These are phyloP conservation scores for Anodontia alba DNA, from an alignment of 2,888 invertebrate genomes.

Conservation along the genomic window DNA sequence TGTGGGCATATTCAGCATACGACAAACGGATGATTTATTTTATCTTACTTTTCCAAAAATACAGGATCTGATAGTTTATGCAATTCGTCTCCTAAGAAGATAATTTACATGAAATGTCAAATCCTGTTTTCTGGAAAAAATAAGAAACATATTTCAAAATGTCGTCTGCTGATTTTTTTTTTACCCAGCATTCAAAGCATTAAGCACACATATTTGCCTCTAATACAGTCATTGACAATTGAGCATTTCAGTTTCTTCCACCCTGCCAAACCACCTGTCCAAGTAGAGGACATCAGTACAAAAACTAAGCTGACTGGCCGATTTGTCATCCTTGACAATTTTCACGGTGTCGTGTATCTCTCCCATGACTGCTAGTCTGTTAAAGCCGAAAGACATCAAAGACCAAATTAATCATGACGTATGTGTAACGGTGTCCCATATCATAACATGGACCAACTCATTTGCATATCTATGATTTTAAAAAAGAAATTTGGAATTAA, in stretches of 20 bases:
- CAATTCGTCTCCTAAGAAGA: no score
- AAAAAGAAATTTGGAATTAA: slow-evolving; percentile 14
- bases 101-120: no score
- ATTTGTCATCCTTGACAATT: slow-evolving; percentile 23
- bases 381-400: slow-evolving; percentile 11
- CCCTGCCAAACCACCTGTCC: slow-evolving; percentile 46
- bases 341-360: slow-evolving; percentile 10
- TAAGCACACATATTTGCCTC: slow-evolving; percentile 9
- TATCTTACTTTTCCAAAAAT: no score
- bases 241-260: not conserved
- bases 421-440: slow-evolving; percentile 10
- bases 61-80: no score
- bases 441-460: slow-evolving; percentile 15
- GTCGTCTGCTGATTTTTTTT: no score
- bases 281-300: slow-evolving; percentile 33
- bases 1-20: no score
- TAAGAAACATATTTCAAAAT: no score
- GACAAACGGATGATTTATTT: no score
- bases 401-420: slow-evolving; percentile 17
- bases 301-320: slow-evolving; percentile 17
- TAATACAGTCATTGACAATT: slow-evolving; percentile 15
- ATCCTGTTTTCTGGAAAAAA: no score
- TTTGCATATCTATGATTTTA: slow-evolving; percentile 22
- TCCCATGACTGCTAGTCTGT: not conserved
- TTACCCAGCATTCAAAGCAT: no score